Percentiles rank a stretch among this genome's conserved stretches.
Conservation (phyloP, 2,797 vertebrate genomes). For the Neomorphus geoffroyi region DNA sequence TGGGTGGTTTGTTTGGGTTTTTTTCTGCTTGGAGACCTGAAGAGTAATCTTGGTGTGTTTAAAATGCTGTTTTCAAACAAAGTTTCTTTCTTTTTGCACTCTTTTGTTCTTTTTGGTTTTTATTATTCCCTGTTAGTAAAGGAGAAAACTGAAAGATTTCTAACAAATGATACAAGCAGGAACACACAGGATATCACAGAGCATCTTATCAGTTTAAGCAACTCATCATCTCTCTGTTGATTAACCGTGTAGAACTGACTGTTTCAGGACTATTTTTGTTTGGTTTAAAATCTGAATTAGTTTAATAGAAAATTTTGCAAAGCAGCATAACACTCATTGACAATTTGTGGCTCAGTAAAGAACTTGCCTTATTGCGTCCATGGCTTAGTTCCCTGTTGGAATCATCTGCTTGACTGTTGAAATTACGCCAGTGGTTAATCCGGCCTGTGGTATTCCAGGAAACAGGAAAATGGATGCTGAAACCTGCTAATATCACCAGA, state of each 20-base stretch:
- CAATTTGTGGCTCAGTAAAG: not conserved
- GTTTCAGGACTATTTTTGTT: not conserved
- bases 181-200: not conserved
- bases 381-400: not conserved
- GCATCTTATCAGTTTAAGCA: not conserved
- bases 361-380: not conserved
- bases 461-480: not conserved
- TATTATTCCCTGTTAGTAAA: not conserved
- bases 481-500: not conserved
- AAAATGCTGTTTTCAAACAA: not conserved
- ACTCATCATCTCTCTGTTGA: not conserved
- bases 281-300: not conserved
- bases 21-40: not conserved
- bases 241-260: not conserved
- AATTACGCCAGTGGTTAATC: not conserved
- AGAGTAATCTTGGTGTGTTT: not conserved
- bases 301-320: not conserved
- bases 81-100: not conserved
- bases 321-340: not conserved
- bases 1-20: too few species aligned
- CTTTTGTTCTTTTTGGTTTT: not conserved
- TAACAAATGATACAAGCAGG: not conserved
- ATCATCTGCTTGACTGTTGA: not conserved
- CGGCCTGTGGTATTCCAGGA: not conserved
- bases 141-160: not conserved